Base-by-base conservation (phyloP, 2,113 vertebrate species). In the Odobenus rosmarus region DNA sequence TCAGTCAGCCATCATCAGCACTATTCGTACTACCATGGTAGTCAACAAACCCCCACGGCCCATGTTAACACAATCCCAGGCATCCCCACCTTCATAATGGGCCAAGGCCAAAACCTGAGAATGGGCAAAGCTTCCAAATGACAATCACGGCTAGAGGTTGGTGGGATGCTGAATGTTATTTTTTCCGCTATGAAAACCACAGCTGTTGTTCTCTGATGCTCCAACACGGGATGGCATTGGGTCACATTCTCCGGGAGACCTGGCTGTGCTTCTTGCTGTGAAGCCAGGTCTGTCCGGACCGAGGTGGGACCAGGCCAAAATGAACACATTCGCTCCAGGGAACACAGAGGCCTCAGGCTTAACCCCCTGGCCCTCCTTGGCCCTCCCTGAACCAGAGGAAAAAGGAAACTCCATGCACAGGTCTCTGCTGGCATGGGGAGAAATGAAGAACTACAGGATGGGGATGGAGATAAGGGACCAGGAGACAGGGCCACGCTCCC, bases 201-300 rank as follows among this genome's bases (percentile, higher is more conserved):
- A 97, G 89, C 93, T 97, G 79, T 85, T 88, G 61, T 67, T 81
- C 88, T 90, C 83, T 55, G 76, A 26, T 87, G 84, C 84, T 94
- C 80, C 64, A 42, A 57, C 51, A 59, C 51, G 74, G 64, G 88
- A 93, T 85, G 85, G 93, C 39, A 31, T 9, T 9, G 19, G 94
- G 92, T 96, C 96, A 96, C 79, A 89, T 89, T 96, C 95, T 87
- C 69, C 31, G 46, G 6, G 61, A 89, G 26, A 46, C 61, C 80
- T 83, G 93, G 55, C 83, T 92, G 74, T 86, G 82, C 57, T 77
- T 94, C 93, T 57, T 21, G 15, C 42, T 23, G 53, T 2, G 0
- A 88, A 88, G 71, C 77, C 86, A 91, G 57, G 33, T 6, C 90
- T 39, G 3, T 71, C n/a, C 0, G 15, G 81, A n/a, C 90, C 87